Percentiles rank a stretch among this genome's conserved stretches.
phyloP scores from a whole-genome alignment of 2,888 invertebrate genomes.

The Dusona sp. region DNA sequence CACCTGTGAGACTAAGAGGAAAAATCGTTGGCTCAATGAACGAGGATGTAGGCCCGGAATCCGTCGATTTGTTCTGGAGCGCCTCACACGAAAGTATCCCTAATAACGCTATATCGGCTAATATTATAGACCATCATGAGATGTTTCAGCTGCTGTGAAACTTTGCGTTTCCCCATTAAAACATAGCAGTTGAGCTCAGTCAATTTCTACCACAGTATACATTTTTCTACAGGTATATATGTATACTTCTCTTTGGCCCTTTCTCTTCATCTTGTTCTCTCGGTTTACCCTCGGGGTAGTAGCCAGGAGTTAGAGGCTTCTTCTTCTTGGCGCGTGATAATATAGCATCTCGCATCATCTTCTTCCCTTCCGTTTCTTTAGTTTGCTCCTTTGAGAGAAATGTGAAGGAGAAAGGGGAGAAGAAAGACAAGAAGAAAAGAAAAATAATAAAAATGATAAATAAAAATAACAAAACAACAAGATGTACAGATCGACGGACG shows the following conservation, averaged over 20 bases:
- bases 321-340: slow-evolving; percentile 52
- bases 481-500: slow-evolving; percentile 30
- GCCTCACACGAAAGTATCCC: slow-evolving; percentile 26
- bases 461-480: slow-evolving; percentile 9
- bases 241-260: slow-evolving; percentile 12
- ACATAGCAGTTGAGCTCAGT: slow-evolving; percentile 30
- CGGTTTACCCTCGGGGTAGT: slow-evolving; percentile 52
- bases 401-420: background rate
- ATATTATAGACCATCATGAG: slow-evolving; percentile 43
- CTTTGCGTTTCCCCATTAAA: slow-evolving; percentile 37
- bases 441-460: slow-evolving; percentile 18
- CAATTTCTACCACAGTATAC: slow-evolving; percentile 28
- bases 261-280: slow-evolving; percentile 25
- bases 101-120: slow-evolving; percentile 45
- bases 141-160: slow-evolving; percentile 48
- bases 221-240: slow-evolving; percentile 10
- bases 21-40: background rate
- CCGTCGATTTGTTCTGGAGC: background rate
- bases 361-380: slow-evolving; percentile 57
- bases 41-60: background rate
- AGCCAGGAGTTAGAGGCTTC: slow-evolving; percentile 28
- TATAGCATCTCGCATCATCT: slow-evolving; percentile 51
- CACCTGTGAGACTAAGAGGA: background rate
- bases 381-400: slow-evolving; percentile 46
- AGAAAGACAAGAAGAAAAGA: slow-evolving; percentile 17